phyloP scores from a whole-genome alignment of 2,888 invertebrate genomes.

The Netelia fuscicornis region DNA sequence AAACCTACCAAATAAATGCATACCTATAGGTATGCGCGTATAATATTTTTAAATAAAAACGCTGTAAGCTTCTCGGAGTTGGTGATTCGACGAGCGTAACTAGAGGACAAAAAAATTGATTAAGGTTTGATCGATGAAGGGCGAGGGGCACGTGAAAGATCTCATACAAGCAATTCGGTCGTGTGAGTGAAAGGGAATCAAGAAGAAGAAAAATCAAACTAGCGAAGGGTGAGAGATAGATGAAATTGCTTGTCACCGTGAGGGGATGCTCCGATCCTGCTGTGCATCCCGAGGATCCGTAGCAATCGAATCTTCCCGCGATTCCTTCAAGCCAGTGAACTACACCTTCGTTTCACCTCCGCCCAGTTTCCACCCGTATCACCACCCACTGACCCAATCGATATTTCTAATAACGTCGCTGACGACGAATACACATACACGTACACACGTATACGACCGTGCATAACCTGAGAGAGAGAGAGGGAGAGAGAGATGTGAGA shows the following conservation, averaged over 20 bases:
- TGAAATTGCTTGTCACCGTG: slow-evolving; percentile 57
- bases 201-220: slow-evolving; percentile 7
- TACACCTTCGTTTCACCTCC: slow-evolving; percentile 8
- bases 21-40: not conserved
- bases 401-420: slow-evolving; percentile 71
- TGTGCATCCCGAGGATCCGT: slow-evolving; percentile 56
- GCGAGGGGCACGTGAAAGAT: not conserved
- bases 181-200: slow-evolving; percentile 33
- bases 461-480: not conserved
- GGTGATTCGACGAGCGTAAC: not conserved
- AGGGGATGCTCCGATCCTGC: slow-evolving; percentile 22
- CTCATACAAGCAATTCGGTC: slow-evolving; percentile 1
- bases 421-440: slow-evolving; percentile 11
- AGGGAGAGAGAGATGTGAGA: slow-evolving; percentile 19
- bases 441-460: not conserved
- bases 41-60: not conserved
- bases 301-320: slow-evolving; percentile 58
- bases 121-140: slow-evolving; percentile 6
- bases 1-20: not conserved
- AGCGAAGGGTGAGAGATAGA: slow-evolving; percentile 32
- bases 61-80: not conserved
- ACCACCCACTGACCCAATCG: slow-evolving; percentile 61
- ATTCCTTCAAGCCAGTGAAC: slow-evolving; percentile 35
- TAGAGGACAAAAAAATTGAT: slow-evolving; percentile 4
- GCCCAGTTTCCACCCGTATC: not conserved